phyloP scores from a whole-genome alignment of 1,140 invertebrate genomes.

The Thaumetopoea pityocampa region DNA sequence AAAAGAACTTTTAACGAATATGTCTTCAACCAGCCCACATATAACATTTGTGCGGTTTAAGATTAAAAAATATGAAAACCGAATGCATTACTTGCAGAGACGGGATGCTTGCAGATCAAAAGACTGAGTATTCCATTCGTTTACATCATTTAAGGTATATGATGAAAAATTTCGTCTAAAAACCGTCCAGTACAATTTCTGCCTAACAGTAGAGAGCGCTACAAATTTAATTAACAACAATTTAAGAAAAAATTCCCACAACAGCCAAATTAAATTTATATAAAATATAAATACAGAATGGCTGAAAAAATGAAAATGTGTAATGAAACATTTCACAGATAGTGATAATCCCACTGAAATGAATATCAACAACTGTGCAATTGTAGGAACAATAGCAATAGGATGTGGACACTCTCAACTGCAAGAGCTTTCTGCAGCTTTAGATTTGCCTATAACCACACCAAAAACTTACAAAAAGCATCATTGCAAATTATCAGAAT shows the following conservation, averaged over 20 bases:
- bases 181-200: neutral
- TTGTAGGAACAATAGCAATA: neutral
- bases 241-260: neutral
- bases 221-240: constrained; percentile 2
- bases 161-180: neutral
- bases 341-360: too few species aligned
- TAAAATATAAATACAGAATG: constrained; percentile 1
- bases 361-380: neutral
- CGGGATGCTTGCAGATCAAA: constrained; percentile 13
- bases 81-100: constrained; percentile 7
- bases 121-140: constrained; percentile 15
- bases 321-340: too few species aligned
- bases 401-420: neutral
- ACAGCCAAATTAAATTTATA: neutral
- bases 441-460: neutral
- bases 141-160: constrained; percentile 17
- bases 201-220: constrained; percentile 1
- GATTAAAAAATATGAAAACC: constrained; percentile 7
- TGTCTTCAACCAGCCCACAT: constrained; percentile 3
- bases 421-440: neutral
- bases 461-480: too few species aligned
- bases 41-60: constrained; percentile 16
- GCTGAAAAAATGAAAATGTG: neutral
- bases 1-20: constrained; percentile 2
- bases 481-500: too few species aligned